Evolutionary conservation across 2,888 invertebrate genomes (phyloP), one percentile per base, ranked within the genome.

Genomic region (Carpatolechia fugitivella): DNA sequence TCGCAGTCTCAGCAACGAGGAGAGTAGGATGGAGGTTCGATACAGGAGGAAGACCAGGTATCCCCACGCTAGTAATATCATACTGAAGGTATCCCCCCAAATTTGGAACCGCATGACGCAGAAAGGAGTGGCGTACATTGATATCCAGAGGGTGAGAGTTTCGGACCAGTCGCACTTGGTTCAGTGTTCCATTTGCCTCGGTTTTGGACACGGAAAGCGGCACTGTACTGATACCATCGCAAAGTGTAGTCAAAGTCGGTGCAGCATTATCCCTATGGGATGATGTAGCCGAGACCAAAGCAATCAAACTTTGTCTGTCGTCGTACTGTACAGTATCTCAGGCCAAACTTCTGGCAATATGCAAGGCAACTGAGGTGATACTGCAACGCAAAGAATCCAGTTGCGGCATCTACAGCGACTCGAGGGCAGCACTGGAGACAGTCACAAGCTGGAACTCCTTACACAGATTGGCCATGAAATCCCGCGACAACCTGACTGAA

Each of bases 181-280:
- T 6, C 24, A 24, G 24, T 24, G 24, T 24, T 24, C 24, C 6
- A 3, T 3, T 4, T 24, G 24, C 6, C 24, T 24, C 24, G 24
- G 24, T 24, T 24, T 4, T 6, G 24, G 24, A 24, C 24, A 24
- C 6, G 24, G 24, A 24, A 24, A 24, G 24, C 24, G 24, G 24
- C 6, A 24, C 6, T 24, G 58, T n/a, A 53, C 13, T 4, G 54
- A 47, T 6, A 1, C n/a, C 0, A 16, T 3, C 0, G 53, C 48
- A 1, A 1, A 35, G 1, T 58, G 56, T 24, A 54, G 54, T 11
- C 52, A 35, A 35, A 6, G 48, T 49, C n/a, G 48, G 48, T 3
- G 33, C 48, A 3, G 48, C 48, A 6, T 6, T 49, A 3, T 35
- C 48, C 1, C 6, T 49, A 0, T 33, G 48, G 33, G 11, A 10